phyloP scores from a whole-genome alignment of 2,113 vertebrate species.

The Pteronura brasiliensis region DNA sequence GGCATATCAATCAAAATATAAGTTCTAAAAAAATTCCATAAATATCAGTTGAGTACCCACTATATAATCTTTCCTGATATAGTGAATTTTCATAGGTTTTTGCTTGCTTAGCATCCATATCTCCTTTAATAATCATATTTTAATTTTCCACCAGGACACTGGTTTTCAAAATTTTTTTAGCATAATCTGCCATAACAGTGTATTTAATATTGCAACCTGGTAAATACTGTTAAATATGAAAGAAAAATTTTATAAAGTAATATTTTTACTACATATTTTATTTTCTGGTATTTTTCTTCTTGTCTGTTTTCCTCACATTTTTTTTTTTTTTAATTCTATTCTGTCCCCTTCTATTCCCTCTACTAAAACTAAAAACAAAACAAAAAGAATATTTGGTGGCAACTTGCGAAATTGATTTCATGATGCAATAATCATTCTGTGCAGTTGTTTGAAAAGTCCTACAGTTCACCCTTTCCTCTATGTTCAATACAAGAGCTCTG shows the following conservation, averaged over 20 bases:
- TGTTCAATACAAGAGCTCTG: background rate
- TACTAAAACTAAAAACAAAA: background rate
- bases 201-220: background rate
- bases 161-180: background rate
- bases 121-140: conserved; percentile 31
- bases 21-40: conserved; percentile 13
- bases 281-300: background rate
- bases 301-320: background rate
- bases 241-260: background rate
- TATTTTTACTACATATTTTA: background rate
- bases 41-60: background rate
- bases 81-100: background rate
- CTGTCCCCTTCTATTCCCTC: background rate
- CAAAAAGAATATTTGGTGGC: background rate
- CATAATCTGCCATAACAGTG: background rate
- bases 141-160: conserved; percentile 39
- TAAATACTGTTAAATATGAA: background rate
- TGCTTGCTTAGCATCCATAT: conserved; percentile 2
- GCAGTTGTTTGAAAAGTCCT: background rate
- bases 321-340: background rate
- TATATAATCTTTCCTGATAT: background rate
- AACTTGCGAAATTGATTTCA: background rate
- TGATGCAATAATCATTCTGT: background rate
- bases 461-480: background rate
- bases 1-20: conserved; percentile 8